Conservation (phyloP, 2,113 vertebrate genomes). For the Menidia beryllina region DNA sequence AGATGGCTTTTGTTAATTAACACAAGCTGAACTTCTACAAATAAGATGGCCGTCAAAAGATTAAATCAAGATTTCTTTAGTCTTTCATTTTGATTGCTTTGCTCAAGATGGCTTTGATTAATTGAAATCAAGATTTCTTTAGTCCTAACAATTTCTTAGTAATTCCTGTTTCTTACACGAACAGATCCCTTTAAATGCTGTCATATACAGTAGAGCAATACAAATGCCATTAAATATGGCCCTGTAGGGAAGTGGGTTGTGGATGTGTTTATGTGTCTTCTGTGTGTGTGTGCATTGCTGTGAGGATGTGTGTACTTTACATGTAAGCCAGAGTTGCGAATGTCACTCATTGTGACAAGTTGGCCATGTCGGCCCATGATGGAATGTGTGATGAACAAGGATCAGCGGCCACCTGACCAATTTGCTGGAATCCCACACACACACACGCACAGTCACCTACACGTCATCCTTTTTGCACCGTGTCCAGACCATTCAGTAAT, state of each 20-base stretch:
- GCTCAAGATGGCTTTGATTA: not conserved
- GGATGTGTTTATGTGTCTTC: slow-evolving; percentile 16
- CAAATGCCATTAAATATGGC: not conserved
- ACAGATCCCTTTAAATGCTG: not conserved
- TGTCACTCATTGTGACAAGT: slow-evolving; percentile 77
- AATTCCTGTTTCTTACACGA: not conserved
- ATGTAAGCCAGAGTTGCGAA: slow-evolving; percentile 31
- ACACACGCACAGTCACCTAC: not conserved
- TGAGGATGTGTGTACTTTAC: not conserved
- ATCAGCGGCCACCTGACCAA: slow-evolving; percentile 73
- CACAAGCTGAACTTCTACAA: slow-evolving; percentile 19
- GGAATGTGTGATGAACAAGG: slow-evolving; percentile 80
- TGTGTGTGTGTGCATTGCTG: not conserved
- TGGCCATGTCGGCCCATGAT: slow-evolving; percentile 78
- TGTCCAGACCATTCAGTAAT: not conserved
- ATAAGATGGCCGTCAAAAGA: slow-evolving; percentile 21
- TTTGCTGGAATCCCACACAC: slow-evolving; percentile 61
- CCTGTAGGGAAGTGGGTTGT: not conserved
- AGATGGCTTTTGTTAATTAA: not conserved
- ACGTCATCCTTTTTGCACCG: not conserved
- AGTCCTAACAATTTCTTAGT: not conserved
- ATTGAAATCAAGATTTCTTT: not conserved
- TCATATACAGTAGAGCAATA: not conserved
- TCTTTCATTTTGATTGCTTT: slow-evolving; percentile 32
- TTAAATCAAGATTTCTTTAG: slow-evolving; percentile 27